Evolutionary conservation across 2,797 vertebrate genomes (phyloP).

Genomic region (Acanthurus lineatus): DNA sequence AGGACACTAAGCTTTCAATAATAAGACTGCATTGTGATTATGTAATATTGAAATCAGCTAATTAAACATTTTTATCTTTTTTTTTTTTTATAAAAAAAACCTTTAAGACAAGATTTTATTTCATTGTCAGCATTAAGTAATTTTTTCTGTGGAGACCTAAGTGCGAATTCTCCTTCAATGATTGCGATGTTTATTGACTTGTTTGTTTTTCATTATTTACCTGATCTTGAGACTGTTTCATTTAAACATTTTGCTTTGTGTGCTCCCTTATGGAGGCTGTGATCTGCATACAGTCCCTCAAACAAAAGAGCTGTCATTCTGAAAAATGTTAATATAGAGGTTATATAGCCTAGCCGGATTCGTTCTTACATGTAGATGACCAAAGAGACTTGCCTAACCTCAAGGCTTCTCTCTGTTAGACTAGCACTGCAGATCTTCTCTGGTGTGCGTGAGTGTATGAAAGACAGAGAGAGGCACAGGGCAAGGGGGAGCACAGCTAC

Average conservation of each 20-base stretch:
- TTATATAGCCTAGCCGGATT: constrained; percentile 16
- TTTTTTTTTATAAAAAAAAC: no score
- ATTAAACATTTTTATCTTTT: no score
- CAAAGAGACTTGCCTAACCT: constrained; percentile 10
- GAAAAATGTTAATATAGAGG: not conserved
- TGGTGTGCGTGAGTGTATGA: constrained; percentile 23
- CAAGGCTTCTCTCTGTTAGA: constrained; percentile 11
- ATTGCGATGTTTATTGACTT: not conserved
- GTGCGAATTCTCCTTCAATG: not conserved
- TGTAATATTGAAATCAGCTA: not conserved
- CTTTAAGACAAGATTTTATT: no score
- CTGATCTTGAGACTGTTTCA: not conserved
- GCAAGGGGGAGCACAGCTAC: constrained; percentile 21
- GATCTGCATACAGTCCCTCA: not conserved
- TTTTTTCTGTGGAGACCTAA: not conserved
- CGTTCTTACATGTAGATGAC: not conserved
- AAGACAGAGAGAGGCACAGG: constrained; percentile 22
- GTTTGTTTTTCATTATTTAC: not conserved
- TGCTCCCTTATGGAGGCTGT: not conserved
- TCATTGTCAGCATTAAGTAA: not conserved
- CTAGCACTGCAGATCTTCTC: constrained; percentile 39
- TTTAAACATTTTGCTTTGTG: not conserved
- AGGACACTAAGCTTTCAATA: not conserved
- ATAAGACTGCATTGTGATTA: not conserved
- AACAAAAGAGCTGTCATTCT: not conserved